Base-by-base conservation (phyloP, 2,113 vertebrate species). In the Lepidothrix coronata region DNA sequence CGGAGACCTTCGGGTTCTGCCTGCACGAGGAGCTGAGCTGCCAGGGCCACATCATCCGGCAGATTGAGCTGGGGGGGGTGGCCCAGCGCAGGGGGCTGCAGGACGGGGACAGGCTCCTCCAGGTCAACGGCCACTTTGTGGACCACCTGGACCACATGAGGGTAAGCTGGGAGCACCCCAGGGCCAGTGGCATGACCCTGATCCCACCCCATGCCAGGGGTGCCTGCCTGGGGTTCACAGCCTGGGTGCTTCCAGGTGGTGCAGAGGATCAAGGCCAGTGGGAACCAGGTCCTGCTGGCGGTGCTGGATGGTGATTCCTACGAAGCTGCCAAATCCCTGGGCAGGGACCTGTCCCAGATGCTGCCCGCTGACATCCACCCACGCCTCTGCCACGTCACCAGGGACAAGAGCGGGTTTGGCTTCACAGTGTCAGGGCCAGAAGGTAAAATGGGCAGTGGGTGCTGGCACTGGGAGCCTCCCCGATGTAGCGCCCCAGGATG, bases 91-190 rank as follows among this genome's bases (percentile, higher is more conserved):
- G 98, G 41, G 99, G 99, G 37, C 98, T 99, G 67, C 97, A 61
- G 78, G 98, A 98, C 5, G 98, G 99, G 46, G 99, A 99, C 95
- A 96, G 98, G 28, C 98, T 99, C 43, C 98, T 99, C 37, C 98
- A 98, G 37, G 98, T 99, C 95, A 99, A 99, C 48, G 97, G 96
- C 61, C 89, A 89, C 15, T 97, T 96, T 0, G 98, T 99, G 74
- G 98, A 98, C 39, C 88, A 98, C 18, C 62, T 98, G 68, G 95
- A 98, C 62, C 98, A 98, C 55, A 11, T 12, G 4, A 97, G 95
- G 98, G 99, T 99, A 96, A 97, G 97, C 72, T 33, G 58, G 76
- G 39, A 58, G 65, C 57, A 44, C 9, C 33, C 54, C 1, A 0
- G 28, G 48, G 11, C 37, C 10, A 52, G 27, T 11, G 48, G 33